A percentile compares a stretch with the other conserved stretches of the same genome.
These are phyloP conservation scores for Sterrhoptilus dennistouni DNA, from an alignment of 2,113 vertebrate species.

Conservation along the genomic window DNA sequence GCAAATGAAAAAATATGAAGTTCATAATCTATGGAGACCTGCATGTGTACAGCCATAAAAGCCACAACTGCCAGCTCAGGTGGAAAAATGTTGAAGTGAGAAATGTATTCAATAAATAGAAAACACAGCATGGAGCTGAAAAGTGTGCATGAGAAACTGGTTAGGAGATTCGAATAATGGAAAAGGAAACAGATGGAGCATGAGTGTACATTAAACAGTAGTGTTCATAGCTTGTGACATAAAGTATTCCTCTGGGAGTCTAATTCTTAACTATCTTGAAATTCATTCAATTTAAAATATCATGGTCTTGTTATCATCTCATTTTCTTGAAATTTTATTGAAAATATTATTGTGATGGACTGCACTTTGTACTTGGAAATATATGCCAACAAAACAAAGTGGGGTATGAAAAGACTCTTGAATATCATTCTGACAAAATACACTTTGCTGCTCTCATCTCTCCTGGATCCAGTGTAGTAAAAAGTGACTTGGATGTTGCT, in stretches of 20 bases:
- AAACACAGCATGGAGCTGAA: slow-evolving; percentile 95
- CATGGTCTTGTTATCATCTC: slow-evolving; percentile 87
- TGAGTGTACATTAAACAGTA: slow-evolving; percentile 98
- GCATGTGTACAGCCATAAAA: slow-evolving; percentile 88
- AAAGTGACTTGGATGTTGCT: neutral
- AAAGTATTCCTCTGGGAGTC: slow-evolving; percentile 89
- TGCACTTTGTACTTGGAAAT: slow-evolving; percentile 62
- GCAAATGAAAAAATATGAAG: slow-evolving; percentile 85
- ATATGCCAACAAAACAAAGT: slow-evolving; percentile 32
- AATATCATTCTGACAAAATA: neutral
- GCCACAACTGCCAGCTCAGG: slow-evolving; percentile 97
- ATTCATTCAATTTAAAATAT: slow-evolving; percentile 97
- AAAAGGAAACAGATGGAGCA: slow-evolving; percentile 95
- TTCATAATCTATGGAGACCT: slow-evolving; percentile 84
- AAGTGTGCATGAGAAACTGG: slow-evolving; percentile 96
- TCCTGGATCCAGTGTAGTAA: neutral
- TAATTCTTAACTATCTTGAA: slow-evolving; percentile 98
- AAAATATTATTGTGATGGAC: slow-evolving; percentile 78
- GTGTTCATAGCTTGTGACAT: slow-evolving; percentile 90
- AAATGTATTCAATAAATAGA: slow-evolving; percentile 99
- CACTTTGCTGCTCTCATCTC: neutral
- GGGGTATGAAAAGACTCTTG: neutral
- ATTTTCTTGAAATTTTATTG: slow-evolving; percentile 83
- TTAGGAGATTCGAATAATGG: slow-evolving; percentile 94
- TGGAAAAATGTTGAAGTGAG: slow-evolving; percentile 97